Conservation (phyloP, 2,888 invertebrate species). For the Pyrochroa serraticornis region DNA sequence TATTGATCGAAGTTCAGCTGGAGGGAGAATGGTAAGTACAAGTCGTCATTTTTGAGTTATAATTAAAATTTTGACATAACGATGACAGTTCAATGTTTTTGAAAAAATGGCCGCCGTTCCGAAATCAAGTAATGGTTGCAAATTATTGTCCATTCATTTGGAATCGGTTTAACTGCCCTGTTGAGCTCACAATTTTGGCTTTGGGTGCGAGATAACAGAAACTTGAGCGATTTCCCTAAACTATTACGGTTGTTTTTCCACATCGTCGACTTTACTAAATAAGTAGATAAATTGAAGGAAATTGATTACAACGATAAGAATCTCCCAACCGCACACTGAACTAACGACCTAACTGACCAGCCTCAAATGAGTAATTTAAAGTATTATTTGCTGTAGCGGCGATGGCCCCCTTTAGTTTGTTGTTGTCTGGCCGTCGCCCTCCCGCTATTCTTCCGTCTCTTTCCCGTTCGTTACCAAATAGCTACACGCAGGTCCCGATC, state of each 20-base stretch:
- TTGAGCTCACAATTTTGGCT: too few species aligned
- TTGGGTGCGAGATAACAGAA: too few species aligned
- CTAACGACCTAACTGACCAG: background rate
- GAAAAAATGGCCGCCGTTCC: too few species aligned
- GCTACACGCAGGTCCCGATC: slow-evolving; percentile 23
- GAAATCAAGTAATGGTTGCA: too few species aligned
- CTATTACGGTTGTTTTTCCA: background rate
- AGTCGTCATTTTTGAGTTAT: too few species aligned
- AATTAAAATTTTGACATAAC: too few species aligned
- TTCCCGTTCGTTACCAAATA: slow-evolving; percentile 22
- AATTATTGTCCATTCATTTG: too few species aligned
- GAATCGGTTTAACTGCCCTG: too few species aligned
- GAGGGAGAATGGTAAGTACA: too few species aligned
- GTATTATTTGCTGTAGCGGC: background rate
- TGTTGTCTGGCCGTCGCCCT: slow-evolving; percentile 5
- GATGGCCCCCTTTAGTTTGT: background rate
- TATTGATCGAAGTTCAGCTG: too few species aligned
- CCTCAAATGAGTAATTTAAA: background rate
- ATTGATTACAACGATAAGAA: background rate
- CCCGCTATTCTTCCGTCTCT: slow-evolving; percentile 24
- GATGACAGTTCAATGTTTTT: too few species aligned
- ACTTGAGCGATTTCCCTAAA: background rate
- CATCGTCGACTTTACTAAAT: background rate
- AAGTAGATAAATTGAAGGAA: background rate
- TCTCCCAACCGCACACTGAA: background rate